These are phyloP conservation scores for Euleptes europaea DNA, from an alignment of 2,113 vertebrate species.

Conservation along the genomic window DNA sequence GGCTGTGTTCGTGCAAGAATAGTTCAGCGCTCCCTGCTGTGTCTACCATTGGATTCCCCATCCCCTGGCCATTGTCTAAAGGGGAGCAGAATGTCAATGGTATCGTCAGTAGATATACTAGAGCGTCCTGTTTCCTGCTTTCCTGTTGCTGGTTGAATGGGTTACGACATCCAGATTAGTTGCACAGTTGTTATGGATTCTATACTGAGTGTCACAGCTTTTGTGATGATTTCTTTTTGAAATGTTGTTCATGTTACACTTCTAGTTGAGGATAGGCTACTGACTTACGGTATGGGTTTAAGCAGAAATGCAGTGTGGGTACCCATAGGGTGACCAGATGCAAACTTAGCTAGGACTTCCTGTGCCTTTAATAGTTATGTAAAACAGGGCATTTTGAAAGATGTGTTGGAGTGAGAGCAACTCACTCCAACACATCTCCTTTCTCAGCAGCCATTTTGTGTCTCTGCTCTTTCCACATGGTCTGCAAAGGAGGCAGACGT, in stretches of 20 bases:
- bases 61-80: not conserved
- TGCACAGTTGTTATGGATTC: not conserved
- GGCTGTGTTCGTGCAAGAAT: not conserved
- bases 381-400: not conserved
- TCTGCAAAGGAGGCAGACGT: no score
- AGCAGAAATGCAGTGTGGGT: not conserved
- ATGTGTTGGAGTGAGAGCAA: no score
- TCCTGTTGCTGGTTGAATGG: not conserved
- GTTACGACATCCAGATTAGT: not conserved
- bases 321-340: not conserved
- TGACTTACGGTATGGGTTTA: not conserved
- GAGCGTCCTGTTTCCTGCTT: not conserved
- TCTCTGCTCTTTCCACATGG: no score
- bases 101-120: not conserved
- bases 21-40: not conserved
- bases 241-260: no score
- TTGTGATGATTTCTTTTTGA: not conserved
- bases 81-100: not conserved
- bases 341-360: not conserved
- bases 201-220: not conserved
- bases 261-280: not conserved
- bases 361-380: not conserved
- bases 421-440: no score
- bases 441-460: no score
- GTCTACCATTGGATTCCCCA: not conserved